These are phyloP conservation scores for Melozone crissalis DNA, from an alignment of 2,113 vertebrate genomes.

Conservation along the genomic window DNA sequence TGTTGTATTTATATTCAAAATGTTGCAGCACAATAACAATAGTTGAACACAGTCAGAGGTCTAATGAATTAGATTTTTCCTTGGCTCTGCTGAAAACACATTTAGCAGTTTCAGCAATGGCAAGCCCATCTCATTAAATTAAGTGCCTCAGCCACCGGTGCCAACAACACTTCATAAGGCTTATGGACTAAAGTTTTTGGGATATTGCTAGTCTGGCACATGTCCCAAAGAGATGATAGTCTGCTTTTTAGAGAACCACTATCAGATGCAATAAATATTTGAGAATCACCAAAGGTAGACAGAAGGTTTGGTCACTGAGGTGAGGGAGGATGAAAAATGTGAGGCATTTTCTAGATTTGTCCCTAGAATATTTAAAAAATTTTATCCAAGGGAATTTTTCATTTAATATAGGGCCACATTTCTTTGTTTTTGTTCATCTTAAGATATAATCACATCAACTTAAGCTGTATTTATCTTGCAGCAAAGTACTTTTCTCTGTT, in stretches of 20 bases:
- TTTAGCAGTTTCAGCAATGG: constrained; percentile 76
- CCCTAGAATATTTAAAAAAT: neutral
- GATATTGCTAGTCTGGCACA: constrained; percentile 68
- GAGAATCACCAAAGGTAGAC: neutral
- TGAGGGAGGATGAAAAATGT: neutral
- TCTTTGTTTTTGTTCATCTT: neutral
- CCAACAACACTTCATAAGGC: constrained; percentile 66
- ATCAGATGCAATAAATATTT: constrained; percentile 34
- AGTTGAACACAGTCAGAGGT: constrained; percentile 47
- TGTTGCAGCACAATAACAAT: constrained; percentile 22
- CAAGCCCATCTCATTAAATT: constrained; percentile 77
- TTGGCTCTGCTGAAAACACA: constrained; percentile 58
- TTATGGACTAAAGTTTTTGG: constrained; percentile 58
- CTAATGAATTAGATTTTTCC: constrained; percentile 76
- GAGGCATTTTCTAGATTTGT: neutral
- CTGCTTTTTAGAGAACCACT: constrained; percentile 24
- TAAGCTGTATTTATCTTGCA: neutral
- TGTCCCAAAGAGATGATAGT: constrained; percentile 55
- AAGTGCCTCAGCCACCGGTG: constrained; percentile 67
- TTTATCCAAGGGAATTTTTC: neutral
- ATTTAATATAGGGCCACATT: neutral
- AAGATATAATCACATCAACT: neutral
- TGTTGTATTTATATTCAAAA: constrained; percentile 69
- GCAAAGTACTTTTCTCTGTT: neutral
- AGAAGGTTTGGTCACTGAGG: neutral